Base-by-base conservation (phyloP, 2,888 invertebrate species). In the Macrostomum cliftonense region DNA sequence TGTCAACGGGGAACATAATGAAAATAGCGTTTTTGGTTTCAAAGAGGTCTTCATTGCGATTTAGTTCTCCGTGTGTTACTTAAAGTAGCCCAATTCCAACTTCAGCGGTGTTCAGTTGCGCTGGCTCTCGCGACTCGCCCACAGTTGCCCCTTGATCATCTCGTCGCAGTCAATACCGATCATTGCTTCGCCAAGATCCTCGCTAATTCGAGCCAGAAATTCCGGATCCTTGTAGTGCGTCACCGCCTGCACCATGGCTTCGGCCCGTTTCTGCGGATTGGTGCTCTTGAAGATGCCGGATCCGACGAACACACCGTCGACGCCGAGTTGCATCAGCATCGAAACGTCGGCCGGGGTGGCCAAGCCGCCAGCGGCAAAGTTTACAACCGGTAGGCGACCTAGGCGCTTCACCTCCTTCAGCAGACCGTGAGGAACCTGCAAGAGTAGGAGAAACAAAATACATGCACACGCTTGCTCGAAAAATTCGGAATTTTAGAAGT, bases 331-430 rank as follows among this genome's bases (percentile, higher is more conserved):
- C 65, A 65, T 64, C 57, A 65, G 53, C 17, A 65, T 53, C 7
- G 65, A 62, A 2, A 64, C 64, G 46, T 65, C 65, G 7, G 65
- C 64, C 11, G 65, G 65, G 2, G 65, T 64, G 5, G 65, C 65
- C 43, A 65, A 53, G 20, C 64, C 65, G 9, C 65, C 64, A 28
- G 65, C 64, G 14, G 64, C 65, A 53, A 65, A 65, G 51, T 65
- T 63, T 39, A 65, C 65, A 1, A 65, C 64, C 1, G 65, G 64
- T 17, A 65, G 58, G 45, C 64, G 53, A 4, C 63, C 63, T 28
- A 61, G 51, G 45, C 62, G 59, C 7, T 59, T 60, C 2, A 63
- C 64, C 48, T 62, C 58, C 49, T 58, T 54, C 19, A 65, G 55
- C 13, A 64, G 57, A 37, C 63, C 61, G 36, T 60, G 46, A 1